A percentile compares a stretch with the other conserved stretches of the same genome.
phyloP scores from a whole-genome alignment of 1,140 invertebrate species.

The Listronotus oregonensis region DNA sequence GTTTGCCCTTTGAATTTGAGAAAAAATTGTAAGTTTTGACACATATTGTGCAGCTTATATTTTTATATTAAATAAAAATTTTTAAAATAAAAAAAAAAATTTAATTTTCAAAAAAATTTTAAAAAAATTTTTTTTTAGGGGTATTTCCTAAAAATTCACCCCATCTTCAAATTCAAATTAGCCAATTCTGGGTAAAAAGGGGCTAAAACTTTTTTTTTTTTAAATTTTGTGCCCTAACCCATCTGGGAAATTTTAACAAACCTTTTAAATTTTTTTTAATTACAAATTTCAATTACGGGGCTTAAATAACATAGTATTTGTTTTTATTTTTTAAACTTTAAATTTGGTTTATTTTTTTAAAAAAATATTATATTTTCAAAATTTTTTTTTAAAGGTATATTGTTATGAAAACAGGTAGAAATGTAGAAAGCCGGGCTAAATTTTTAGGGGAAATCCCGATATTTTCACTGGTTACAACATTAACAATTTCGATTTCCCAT shows the following conservation, averaged over 20 bases:
- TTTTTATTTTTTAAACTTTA: not conserved
- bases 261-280: too few species aligned
- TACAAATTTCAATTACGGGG: too few species aligned
- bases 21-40: too few species aligned
- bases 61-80: too few species aligned
- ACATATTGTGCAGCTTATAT: too few species aligned
- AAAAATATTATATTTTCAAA: conserved; percentile 34
- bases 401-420: conserved; percentile 62
- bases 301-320: too few species aligned
- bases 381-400: conserved; percentile 49
- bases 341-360: not conserved
- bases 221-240: conserved; percentile 91
- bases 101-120: too few species aligned
- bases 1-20: too few species aligned
- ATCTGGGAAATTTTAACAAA: too few species aligned
- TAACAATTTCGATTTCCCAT: conserved; percentile 98
- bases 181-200: conserved; percentile 73
- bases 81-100: too few species aligned
- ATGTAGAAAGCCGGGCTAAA: conserved; percentile 77
- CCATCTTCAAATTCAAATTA: conserved; percentile 91
- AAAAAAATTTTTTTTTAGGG: too few species aligned
- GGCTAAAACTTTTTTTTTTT: conserved; percentile 96
- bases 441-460: conserved; percentile 97
- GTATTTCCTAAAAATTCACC: conserved; percentile 96
- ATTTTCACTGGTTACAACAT: conserved; percentile 99